Evolutionary conservation across 2,888 invertebrate species (phyloP).

Genomic region (Tipula unca): DNA sequence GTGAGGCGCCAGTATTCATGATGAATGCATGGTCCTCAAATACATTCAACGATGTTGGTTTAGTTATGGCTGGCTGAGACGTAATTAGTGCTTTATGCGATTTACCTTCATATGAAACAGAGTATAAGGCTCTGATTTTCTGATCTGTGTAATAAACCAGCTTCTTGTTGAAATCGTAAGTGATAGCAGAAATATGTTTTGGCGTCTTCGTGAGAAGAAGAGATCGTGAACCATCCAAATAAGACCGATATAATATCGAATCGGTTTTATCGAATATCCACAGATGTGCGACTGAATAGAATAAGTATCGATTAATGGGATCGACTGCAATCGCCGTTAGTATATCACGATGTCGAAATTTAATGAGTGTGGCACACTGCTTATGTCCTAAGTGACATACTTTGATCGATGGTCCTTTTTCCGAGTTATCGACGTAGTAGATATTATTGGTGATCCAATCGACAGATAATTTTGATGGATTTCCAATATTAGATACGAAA

Average conservation of each 20-base stretch:
- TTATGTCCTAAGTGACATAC: slow-evolving; percentile 50
- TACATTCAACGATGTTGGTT: slow-evolving; percentile 57
- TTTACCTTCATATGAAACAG: slow-evolving; percentile 44
- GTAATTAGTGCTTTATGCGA: slow-evolving; percentile 43
- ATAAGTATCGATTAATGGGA: slow-evolving; percentile 49
- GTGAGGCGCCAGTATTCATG: slow-evolving; percentile 47
- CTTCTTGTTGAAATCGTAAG: slow-evolving; percentile 47
- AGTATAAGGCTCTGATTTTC: slow-evolving; percentile 45
- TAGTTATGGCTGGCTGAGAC: slow-evolving; percentile 42
- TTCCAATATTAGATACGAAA: slow-evolving; percentile 41
- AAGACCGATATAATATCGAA: slow-evolving; percentile 46
- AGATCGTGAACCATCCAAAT: slow-evolving; percentile 46
- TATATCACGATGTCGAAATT: slow-evolving; percentile 44
- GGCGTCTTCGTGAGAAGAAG: slow-evolving; percentile 39
- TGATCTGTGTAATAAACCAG: slow-evolving; percentile 70
- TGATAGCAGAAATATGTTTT: slow-evolving; percentile 42
- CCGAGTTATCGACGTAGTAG: slow-evolving; percentile 51
- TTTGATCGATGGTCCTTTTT: slow-evolving; percentile 38
- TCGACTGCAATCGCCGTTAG: slow-evolving; percentile 57
- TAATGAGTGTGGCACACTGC: slow-evolving; percentile 49
- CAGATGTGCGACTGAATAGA: slow-evolving; percentile 47
- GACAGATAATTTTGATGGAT: slow-evolving; percentile 51
- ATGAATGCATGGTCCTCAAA: slow-evolving; percentile 74
- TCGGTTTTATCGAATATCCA: slow-evolving; percentile 41
- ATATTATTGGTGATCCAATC: slow-evolving; percentile 69